Evolutionary conservation across 1,140 invertebrate species (phyloP), one percentile per base, ranked within the genome.

Genomic region (Mizuhopecten yessoensis): DNA sequence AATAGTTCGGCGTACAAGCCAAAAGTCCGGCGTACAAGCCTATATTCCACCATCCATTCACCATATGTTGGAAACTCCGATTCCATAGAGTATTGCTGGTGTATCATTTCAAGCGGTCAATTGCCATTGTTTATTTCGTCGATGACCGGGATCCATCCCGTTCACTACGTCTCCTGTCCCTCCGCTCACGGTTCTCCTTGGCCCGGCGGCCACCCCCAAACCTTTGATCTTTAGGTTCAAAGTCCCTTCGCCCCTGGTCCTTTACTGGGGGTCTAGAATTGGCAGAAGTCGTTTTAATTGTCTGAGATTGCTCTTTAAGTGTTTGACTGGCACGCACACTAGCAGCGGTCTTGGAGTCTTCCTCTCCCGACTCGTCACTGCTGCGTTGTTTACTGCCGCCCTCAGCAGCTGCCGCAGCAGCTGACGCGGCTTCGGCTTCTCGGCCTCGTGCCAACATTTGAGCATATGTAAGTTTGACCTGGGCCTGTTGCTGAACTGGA

Each of bases 361-460:
- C 91, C 33, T 92, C 92, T 17, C 94, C 93, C 9, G 91, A 88
- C 11, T 92, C 57, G 29, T 75, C 92, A 10, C 89, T 90, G 34
- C 75, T 88, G 33, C 34, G n/a, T 0, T 87, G 34, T 87, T 42
- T 42, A 87, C 39, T 29, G 7, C 23, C 23, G 10, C 89, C 92
- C 34, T 93, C 91, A 39, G 49, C 87, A 17, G 92, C 34, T 89
- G 94, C 92, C 87, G 89, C 88, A 94, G 92, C 91, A 87, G 93
- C 92, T 87, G 91, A 90, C 92, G 91, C 92, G 87, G 93, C 75
- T 93, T 95, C 90, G 88, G 91, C 92, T 90, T 95, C 94, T 97
- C 97, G 93, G 96, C 97, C 97, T 95, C 98, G 97, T 95, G 98
- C 98, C 93, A 98, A 98, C 96, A 98, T 98, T 97, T 98, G 98